phyloP scores from a whole-genome alignment of 2,888 invertebrate species.

The Lasioglossum zephyrum region DNA sequence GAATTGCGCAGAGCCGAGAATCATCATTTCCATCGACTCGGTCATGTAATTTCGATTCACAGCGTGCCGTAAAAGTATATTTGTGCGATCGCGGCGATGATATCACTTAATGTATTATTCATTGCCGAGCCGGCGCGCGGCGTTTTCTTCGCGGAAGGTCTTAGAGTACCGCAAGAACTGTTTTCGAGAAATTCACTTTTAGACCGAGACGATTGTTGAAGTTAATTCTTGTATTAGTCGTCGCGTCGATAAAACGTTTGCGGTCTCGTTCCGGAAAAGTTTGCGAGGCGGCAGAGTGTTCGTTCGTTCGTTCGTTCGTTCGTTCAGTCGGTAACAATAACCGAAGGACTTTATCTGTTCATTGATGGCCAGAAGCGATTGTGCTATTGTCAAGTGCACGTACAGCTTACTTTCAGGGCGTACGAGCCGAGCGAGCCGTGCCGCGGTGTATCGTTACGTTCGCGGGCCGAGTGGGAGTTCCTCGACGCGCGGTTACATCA shows the following conservation, averaged over 20 bases:
- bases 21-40: neutral
- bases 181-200: neutral
- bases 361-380: neutral
- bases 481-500: constrained; percentile 75
- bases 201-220: neutral
- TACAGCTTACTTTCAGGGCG: neutral
- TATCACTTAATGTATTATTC: neutral
- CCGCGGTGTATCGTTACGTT: constrained; percentile 28
- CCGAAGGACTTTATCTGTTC: neutral
- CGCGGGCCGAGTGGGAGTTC: constrained; percentile 55
- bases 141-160: neutral
- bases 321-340: neutral
- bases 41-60: neutral
- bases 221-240: neutral
- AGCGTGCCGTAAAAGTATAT: neutral
- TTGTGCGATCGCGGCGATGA: neutral
- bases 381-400: constrained; percentile 1
- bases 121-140: neutral
- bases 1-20: too few species aligned
- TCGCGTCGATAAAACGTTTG: neutral
- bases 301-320: neutral
- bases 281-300: neutral
- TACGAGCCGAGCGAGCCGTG: neutral
- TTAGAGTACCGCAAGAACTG: neutral
- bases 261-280: neutral